Evolutionary conservation across 1,140 invertebrate genomes (phyloP).

Genomic region (Nixonia krombeini): DNA sequence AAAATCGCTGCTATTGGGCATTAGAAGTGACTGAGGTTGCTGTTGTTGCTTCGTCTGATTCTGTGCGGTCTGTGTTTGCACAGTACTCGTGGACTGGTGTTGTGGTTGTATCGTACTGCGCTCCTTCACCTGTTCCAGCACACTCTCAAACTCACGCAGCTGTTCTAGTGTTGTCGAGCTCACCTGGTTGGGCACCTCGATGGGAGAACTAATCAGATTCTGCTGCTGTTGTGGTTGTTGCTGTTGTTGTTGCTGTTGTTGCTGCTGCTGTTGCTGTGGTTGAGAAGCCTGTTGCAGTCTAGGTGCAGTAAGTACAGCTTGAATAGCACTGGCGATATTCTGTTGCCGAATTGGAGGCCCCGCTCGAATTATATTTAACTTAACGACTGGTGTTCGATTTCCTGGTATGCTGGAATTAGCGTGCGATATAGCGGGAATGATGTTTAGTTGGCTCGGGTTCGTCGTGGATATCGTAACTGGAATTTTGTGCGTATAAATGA

Average conservation of each 20-base stretch:
- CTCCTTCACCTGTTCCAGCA: conserved; percentile 85
- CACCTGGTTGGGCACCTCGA: conserved; percentile 69
- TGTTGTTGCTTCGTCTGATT: conserved; percentile 47
- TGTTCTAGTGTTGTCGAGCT: conserved; percentile 81
- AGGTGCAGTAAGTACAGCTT: conserved; percentile 57
- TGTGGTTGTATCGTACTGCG: conserved; percentile 76
- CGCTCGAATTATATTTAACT: conserved; percentile 61
- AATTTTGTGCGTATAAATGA: conserved; percentile 69
- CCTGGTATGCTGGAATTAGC: conserved; percentile 55
- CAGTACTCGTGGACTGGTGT: conserved; percentile 54
- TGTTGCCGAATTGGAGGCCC: conserved; percentile 23
- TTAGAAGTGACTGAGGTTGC: conserved; percentile 65
- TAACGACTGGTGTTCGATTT: conserved; percentile 61
- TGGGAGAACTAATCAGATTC: conserved; percentile 64
- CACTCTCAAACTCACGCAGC: conserved; percentile 85
- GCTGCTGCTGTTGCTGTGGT: conserved; percentile 43
- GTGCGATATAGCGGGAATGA: conserved; percentile 63
- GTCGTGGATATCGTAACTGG: conserved; percentile 65
- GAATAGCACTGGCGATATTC: conserved; percentile 50
- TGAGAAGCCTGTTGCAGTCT: conserved; percentile 49
- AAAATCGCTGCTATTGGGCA: conserved; percentile 51
- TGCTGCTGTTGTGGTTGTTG: conserved; percentile 50
- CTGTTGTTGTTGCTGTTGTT: conserved; percentile 28
- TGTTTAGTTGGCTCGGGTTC: conserved; percentile 63
- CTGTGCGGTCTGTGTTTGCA: conserved; percentile 66